Evolutionary conservation across 37 sponge, comb jelly and placozoan species (phyloP).

Genomic region (Aplysina aerophoba): DNA sequence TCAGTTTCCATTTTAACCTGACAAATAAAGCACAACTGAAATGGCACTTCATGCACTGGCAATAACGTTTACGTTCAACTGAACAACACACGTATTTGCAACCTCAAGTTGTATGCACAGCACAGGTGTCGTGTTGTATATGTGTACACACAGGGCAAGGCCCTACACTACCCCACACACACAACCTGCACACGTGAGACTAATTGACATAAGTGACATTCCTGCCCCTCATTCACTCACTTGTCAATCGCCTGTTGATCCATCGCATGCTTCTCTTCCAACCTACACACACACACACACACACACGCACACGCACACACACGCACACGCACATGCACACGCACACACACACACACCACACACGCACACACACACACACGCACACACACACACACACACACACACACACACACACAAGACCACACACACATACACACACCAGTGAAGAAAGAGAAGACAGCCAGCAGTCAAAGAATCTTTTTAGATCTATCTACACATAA

Average conservation of each 20-base stretch:
- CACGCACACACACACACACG: too few relatives aligned
- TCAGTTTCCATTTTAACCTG: slow-evolving; percentile 10
- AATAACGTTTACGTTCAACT: too few relatives aligned
- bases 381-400: neutral
- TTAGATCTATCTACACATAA: too few relatives aligned
- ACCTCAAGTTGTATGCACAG: too few relatives aligned
- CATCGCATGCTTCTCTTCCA: slow-evolving; percentile 6
- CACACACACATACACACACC: neutral
- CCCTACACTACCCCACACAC: too few relatives aligned
- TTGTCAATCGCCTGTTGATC: neutral
- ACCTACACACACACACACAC: slow-evolving; percentile 7
- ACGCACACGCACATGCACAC: too few relatives aligned
- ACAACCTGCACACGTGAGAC: neutral
- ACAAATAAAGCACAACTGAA: neutral
- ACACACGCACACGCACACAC: neutral
- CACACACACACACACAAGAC: neutral
- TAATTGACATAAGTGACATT: neutral
- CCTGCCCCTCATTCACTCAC: neutral
- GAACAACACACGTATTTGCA: too few relatives aligned
- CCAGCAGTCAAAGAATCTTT: too few relatives aligned
- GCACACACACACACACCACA: neutral
- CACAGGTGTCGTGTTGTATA: too few relatives aligned
- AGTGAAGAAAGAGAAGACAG: too few relatives aligned
- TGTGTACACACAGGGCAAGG: too few relatives aligned
- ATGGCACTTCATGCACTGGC: neutral